Conservation (phyloP, 2,113 vertebrate species). For the Scortum barcoo region DNA sequence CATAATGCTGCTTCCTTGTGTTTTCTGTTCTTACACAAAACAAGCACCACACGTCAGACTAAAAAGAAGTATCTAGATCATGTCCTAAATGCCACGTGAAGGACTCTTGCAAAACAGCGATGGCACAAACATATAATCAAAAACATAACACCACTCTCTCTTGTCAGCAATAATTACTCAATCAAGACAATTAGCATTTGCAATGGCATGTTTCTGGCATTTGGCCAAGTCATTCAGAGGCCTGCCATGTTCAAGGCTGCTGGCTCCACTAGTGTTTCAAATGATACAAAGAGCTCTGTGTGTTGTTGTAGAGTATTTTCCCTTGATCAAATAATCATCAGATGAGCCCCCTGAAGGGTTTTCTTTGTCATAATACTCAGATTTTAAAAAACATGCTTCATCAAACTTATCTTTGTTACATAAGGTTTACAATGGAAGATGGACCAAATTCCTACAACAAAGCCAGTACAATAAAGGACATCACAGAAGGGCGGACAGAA, state of each 20-base stretch:
- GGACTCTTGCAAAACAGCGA: constrained; percentile 12
- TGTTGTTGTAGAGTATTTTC: constrained; percentile 10
- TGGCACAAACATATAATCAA: constrained; percentile 5
- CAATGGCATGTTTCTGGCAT: constrained; percentile 38
- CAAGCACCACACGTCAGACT: constrained; percentile 11
- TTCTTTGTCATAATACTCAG: neutral
- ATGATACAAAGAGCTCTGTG: constrained; percentile 50
- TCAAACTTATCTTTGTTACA: neutral
- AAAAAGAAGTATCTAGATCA: constrained; percentile 25
- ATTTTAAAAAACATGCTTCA: neutral
- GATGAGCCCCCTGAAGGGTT: constrained; percentile 24
- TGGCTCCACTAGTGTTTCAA: neutral
- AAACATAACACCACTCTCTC: constrained; percentile 18
- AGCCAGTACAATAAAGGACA: neutral
- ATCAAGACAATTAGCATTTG: constrained; percentile 44
- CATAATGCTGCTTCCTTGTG: constrained; percentile 20
- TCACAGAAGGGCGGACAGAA: neutral
- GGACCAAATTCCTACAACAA: neutral
- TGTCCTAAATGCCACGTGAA: neutral
- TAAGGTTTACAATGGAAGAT: neutral
- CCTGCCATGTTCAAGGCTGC: constrained; percentile 8
- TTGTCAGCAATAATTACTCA: constrained; percentile 40
- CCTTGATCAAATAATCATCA: constrained; percentile 28
- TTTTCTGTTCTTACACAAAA: constrained; percentile 27
- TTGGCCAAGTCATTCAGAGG: constrained; percentile 10